Evolutionary conservation across 2,888 invertebrate genomes (phyloP).

Genomic region (Therioaphis trifolii): DNA sequence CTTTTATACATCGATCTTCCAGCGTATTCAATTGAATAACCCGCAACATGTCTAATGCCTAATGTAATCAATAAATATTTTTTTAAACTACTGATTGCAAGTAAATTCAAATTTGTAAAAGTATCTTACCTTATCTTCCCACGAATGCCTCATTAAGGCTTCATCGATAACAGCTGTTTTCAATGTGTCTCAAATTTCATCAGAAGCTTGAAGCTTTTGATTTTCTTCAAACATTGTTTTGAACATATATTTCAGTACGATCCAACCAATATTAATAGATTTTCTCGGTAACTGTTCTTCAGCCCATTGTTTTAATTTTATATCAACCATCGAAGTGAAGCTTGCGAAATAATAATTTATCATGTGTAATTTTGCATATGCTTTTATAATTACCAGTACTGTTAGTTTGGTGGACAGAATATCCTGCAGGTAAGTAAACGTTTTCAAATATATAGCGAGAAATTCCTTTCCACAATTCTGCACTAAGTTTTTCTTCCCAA

Average conservation of each 20-base stretch:
- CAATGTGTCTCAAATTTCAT: too few species aligned
- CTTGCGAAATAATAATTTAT: constrained; percentile 75
- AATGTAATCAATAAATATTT: constrained; percentile 33
- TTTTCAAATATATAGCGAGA: constrained; percentile 86
- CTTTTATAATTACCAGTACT: constrained; percentile 43
- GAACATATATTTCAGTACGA: too few species aligned
- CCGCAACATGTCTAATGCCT: constrained; percentile 83
- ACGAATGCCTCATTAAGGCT: too few species aligned
- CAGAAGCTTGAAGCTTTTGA: too few species aligned
- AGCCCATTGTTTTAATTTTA: constrained; percentile 95
- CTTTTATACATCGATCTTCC: too few species aligned
- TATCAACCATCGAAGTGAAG: constrained; percentile 90
- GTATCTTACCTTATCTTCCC: constrained; percentile 95
- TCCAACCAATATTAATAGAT: too few species aligned
- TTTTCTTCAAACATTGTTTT: too few species aligned
- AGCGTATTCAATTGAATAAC: constrained; percentile 95
- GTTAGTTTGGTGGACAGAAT: constrained; percentile 68
- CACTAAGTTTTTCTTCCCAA: constrained; percentile 88
- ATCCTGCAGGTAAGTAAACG: constrained; percentile 94
- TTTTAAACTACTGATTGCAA: background rate
- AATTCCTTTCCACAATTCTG: constrained; percentile 86
- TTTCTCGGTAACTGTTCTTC: constrained; percentile 87
- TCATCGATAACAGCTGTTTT: too few species aligned
- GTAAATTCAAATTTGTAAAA: background rate
- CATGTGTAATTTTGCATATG: too few species aligned